Evolutionary conservation across 2,113 vertebrate genomes (phyloP).

Genomic region (Marmota monax): DNA sequence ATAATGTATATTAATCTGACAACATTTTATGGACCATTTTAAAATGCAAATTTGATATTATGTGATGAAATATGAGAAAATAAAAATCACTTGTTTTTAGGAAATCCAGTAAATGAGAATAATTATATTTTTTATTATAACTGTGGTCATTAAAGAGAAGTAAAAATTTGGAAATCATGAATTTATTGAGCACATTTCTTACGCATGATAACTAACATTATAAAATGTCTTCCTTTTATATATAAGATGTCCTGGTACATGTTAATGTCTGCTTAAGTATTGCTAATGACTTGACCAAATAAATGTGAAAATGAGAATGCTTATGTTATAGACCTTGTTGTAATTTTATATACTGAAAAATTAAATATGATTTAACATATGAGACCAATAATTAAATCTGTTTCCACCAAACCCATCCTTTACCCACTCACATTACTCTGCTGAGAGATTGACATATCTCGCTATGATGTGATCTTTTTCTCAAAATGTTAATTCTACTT

Average conservation of each 20-base stretch:
- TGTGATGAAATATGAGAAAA: conserved; percentile 15
- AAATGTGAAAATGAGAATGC: not conserved
- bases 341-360: not conserved
- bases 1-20: not conserved
- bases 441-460: not conserved
- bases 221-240: not conserved
- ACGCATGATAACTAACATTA: not conserved
- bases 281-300: not conserved
- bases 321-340: not conserved
- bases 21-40: not conserved
- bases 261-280: not conserved
- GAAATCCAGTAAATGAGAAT: not conserved
- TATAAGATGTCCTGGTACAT: not conserved
- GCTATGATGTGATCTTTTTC: not conserved
- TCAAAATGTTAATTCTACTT: not conserved
- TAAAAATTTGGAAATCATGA: not conserved
- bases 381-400: not conserved
- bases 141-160: not conserved
- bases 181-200: conserved; percentile 3
- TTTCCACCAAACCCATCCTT: too few species aligned
- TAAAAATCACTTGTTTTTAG: not conserved
- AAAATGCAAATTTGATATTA: not conserved
- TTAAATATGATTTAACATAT: not conserved
- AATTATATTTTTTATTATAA: not conserved
- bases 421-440: not conserved